Evolutionary conservation across 2,888 invertebrate genomes (phyloP), one percentile per base, ranked within the genome.

Genomic region (Tachina lurida): DNA sequence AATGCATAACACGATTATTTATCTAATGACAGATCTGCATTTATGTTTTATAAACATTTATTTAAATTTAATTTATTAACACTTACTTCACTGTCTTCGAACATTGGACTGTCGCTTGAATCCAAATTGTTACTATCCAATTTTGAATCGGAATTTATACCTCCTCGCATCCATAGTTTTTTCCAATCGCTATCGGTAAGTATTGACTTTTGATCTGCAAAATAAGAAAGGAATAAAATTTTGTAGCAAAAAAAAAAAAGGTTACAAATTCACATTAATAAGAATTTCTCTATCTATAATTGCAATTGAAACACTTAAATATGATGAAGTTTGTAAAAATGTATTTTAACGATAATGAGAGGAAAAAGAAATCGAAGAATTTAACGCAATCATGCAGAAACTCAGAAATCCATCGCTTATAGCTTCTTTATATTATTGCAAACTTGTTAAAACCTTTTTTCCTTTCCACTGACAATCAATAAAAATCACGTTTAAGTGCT

Each of bases 151-250:
- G 91, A 90, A 90, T 90, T 92, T 89, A 92, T 90, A 89, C 91
- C 92, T 87, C 92, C 91, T 88, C 92, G 92, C 92, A 93, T 92
- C 93, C 93, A 93, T 90, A 93, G 90, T 88, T 93, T 93, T 89
- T 93, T 93, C 93, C 93, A 93, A 88, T 93, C 93, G 90, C 91
- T 93, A 90, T 93, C 93, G 90, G 93, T 93, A 88, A 93, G 91
- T 91, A 93, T 92, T 90, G 93, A 93, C 90, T 93, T 93, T 91
- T 93, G 93, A 89, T 93, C 93, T 93, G 90, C 45, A 90, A 91
- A 60, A 65, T 41, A 41, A 22, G 17, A 12, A 10, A 65, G 5
- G 13, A 67, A 47, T 5, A 13, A 39, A 67, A 67, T 1, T 13
- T 10, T 49, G n/a, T 45, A 43, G 52, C 12, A n/a, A n/a, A 19